Evolutionary conservation across 2,888 invertebrate species (phyloP).

Genomic region (Automeris io): DNA sequence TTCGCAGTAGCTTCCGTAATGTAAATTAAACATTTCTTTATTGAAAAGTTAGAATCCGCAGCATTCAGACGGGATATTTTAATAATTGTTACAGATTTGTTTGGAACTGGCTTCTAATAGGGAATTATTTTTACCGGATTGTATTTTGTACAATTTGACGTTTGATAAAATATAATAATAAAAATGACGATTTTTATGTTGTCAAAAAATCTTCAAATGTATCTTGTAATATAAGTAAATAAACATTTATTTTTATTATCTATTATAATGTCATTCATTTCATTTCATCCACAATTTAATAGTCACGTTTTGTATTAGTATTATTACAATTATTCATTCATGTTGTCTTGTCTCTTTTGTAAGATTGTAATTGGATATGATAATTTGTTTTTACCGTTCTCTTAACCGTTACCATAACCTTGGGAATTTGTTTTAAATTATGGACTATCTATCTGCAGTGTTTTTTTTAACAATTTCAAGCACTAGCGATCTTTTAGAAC

Average conservation of each 20-base stretch:
- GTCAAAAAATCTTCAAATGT: too few species aligned
- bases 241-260: too few species aligned
- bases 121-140: slow-evolving; percentile 2
- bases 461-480: slow-evolving; percentile 24
- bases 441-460: slow-evolving; percentile 27
- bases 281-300: too few species aligned
- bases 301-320: neutral
- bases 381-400: slow-evolving; percentile 21
- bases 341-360: slow-evolving; percentile 15
- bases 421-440: slow-evolving; percentile 24
- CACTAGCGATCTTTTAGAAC: slow-evolving; percentile 26
- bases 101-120: slow-evolving; percentile 23
- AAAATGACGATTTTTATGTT: too few species aligned
- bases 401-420: slow-evolving; percentile 17
- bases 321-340: slow-evolving; percentile 13
- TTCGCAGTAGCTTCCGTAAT: slow-evolving; percentile 39
- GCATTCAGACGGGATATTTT: slow-evolving; percentile 46
- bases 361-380: slow-evolving; percentile 11
- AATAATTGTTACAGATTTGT: slow-evolving; percentile 52
- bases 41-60: slow-evolving; percentile 57
- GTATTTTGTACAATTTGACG: slow-evolving; percentile 2
- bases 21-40: slow-evolving; percentile 63
- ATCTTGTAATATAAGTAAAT: too few species aligned
- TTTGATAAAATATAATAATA: too few species aligned
- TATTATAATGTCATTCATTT: too few species aligned